Conservation (phyloP, 2,888 invertebrate genomes). For the Philereme vetulata region DNA sequence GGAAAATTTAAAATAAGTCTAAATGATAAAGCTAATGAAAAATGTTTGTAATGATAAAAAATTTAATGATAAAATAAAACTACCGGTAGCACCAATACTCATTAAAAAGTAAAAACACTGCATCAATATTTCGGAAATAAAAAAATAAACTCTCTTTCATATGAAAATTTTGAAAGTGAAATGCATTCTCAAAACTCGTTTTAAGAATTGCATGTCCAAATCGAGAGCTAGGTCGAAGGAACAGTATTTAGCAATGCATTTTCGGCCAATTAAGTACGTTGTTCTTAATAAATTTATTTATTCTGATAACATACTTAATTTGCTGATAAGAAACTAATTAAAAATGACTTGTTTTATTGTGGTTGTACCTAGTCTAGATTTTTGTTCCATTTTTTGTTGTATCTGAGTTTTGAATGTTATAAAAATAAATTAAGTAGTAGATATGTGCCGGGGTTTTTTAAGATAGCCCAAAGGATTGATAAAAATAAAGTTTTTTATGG, state of each 20-base stretch:
- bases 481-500: too few species aligned
- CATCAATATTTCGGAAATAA: conserved; percentile 32
- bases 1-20: too few species aligned
- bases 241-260: conserved; percentile 30
- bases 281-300: conserved; percentile 21
- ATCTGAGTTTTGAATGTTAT: too few species aligned
- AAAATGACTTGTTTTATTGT: not conserved
- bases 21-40: too few species aligned
- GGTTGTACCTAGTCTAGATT: not conserved
- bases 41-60: too few species aligned
- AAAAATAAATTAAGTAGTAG: too few species aligned
- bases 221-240: conserved; percentile 47
- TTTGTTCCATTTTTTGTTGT: too few species aligned
- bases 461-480: too few species aligned
- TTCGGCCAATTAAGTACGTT: conserved; percentile 13
- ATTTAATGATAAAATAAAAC: too few species aligned
- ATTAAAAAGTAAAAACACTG: conserved; percentile 36
- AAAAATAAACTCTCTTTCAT: conserved; percentile 32
- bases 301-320: conserved; percentile 22
- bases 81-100: conserved; percentile 18
- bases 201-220: conserved; percentile 45
- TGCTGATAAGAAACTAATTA: conserved; percentile 16
- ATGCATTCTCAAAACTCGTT: conserved; percentile 45
- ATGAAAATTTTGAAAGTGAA: conserved; percentile 55
- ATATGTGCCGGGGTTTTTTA: too few species aligned